Conservation (phyloP, 2,113 vertebrate genomes). For the Hemiprocne comata region DNA sequence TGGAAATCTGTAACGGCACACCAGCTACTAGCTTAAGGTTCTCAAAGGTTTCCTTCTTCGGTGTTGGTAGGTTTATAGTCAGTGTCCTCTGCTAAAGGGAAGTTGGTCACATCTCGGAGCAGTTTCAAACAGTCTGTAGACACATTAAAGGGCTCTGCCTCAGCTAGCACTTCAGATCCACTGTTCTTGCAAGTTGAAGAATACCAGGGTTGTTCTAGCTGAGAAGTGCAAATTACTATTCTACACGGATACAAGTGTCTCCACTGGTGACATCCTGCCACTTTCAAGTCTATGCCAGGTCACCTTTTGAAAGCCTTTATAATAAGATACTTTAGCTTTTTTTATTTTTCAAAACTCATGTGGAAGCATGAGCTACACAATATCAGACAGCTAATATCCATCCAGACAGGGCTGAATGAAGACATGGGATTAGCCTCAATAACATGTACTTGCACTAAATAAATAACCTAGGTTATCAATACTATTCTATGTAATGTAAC, state of each 20-base stretch:
- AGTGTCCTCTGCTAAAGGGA: background rate
- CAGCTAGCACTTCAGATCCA: background rate
- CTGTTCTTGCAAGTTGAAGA: background rate
- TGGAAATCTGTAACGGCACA: fast-evolving
- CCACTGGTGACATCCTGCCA: background rate
- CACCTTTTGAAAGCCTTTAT: background rate
- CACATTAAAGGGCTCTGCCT: background rate
- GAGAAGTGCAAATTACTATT: background rate
- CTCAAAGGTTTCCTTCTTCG: background rate
- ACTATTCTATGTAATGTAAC: background rate
- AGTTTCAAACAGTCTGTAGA: background rate
- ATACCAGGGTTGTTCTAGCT: background rate
- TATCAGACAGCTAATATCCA: background rate
- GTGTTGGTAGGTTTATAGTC: background rate
- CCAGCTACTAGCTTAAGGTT: background rate
- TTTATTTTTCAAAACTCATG: background rate
- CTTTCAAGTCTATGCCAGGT: background rate
- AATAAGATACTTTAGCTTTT: background rate
- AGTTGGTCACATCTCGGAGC: background rate
- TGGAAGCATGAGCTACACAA: background rate
- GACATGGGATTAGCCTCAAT: background rate
- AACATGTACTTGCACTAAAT: background rate
- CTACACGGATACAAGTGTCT: fast-evolving
- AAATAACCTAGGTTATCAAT: background rate
- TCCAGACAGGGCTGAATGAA: background rate